Base-by-base conservation (phyloP, 2,113 vertebrate genomes). In the Furnarius figulus region DNA sequence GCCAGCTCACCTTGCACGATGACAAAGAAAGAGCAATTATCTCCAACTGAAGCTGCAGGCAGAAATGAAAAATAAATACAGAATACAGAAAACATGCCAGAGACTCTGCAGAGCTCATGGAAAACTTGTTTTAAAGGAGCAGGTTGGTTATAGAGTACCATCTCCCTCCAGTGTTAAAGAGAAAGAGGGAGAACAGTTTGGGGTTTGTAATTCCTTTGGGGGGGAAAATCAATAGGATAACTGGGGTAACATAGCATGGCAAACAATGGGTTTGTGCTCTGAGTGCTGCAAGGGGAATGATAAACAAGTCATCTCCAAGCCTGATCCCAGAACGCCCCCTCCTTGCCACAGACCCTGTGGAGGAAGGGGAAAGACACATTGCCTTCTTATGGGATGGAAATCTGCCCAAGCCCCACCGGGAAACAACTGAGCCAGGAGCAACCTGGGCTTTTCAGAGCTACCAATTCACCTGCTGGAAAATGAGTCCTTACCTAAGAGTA, bases 41-140 rank as follows among this genome's bases (percentile, higher is more conserved):
- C 61, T 88, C 46, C 7, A 4, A 8, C 39, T 77, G 71, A 71
- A 92, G 65, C 75, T 84, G 72, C 83, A 93, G 82, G 74, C 46
- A 93, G 78, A 84, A 87, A 81, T 73, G n/a, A 79, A 49, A 87
- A 89, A 96, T 79, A 85, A 94, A 90, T 40, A 67, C 17, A 77
- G 50, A 73, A 73, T 74, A 80, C 8, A 18, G 75, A 85, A 93
- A 94, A 63, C 35, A 50, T 61, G 53, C 25, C 72, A 65, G 72
- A 58, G 28, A 75, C n/a, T 21, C 28, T 37, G 49, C 24, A 62
- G 66, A 76, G 33, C 39, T 35, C 39, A 46, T 21, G 47, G 62
- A 62, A 77, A 88, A 27, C 3, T 50, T 55, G 24, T 46, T 47
- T 18, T 10, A 58, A 59, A 90, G 19, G 19, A 90, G 17, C 3